Base-by-base conservation (phyloP, 2,113 vertebrate genomes). In the Conger conger region DNA sequence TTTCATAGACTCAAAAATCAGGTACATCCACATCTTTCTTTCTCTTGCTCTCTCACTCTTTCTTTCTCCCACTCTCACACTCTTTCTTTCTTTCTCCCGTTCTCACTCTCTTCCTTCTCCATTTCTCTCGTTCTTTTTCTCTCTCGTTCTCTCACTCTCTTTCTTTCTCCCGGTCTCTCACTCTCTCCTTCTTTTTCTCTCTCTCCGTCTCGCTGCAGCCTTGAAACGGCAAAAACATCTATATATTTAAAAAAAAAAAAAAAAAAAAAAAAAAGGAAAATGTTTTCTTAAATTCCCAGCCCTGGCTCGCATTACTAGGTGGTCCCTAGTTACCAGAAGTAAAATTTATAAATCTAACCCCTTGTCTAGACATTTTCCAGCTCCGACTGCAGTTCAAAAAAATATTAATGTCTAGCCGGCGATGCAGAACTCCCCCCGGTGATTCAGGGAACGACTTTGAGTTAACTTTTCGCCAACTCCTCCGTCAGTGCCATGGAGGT, bases 351-450 rank as follows among this genome's bases (percentile, higher is more conserved):
- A 98, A 97, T 97, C 96, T 94, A 95, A 95, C 94, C 93, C 95
- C 94, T 93, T 91, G 97, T 97, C 96, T 97, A 97, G 97, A 98
- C 96, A 94, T 97, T 97, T 97, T 97, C 95, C 96, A 97, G 95
- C 93, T 93, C 93, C 93, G 91, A 92, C 93, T 95, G 93, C 89
- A 95, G 94, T 96, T 96, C 93, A 96, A 94, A 95, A 89, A 95
- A 96, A 95, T 95, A 94, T 93, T 94, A 93, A 95, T 91, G 94
- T 97, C 95, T 96, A 95, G 96, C 93, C 86, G 89, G 93, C 92
- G 95, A 95, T 95, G 94, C 94, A 94, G 94, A 96, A 94, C 95
- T 96, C 92, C 93, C 95, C 93, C 92, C 92, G 94, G 94, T 96
- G 96, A 96, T 94, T 96, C 94, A 93, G 95, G 90, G 94, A 96